Conservation (phyloP, 2,113 vertebrate genomes). For the Gymnocephalus cernua region DNA sequence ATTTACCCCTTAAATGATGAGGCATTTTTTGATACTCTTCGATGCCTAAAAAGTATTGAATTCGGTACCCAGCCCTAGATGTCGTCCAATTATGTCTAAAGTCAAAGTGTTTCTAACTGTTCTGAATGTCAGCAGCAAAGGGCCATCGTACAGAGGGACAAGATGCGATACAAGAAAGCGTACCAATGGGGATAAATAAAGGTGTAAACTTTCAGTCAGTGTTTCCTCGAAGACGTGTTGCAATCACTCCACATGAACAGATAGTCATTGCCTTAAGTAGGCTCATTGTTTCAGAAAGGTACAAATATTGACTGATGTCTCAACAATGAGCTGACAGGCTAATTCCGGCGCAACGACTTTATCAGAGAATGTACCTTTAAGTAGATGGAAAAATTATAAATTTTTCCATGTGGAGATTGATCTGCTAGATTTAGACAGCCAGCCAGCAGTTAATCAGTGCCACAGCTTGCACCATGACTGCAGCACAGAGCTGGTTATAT, state of each 20-base stretch:
- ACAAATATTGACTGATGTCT: neutral
- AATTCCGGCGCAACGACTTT: neutral
- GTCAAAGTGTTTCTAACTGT: neutral
- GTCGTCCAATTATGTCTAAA: neutral
- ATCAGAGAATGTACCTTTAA: slow-evolving; percentile 14
- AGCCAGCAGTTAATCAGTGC: slow-evolving; percentile 73
- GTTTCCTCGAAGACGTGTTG: neutral
- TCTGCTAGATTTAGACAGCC: slow-evolving; percentile 66
- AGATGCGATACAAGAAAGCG: neutral
- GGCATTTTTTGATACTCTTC: too few species aligned
- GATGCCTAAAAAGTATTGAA: too few species aligned
- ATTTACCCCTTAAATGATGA: too few species aligned
- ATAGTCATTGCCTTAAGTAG: neutral
- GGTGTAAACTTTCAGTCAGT: neutral
- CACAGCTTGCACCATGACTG: slow-evolving; percentile 72
- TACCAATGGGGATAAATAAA: neutral
- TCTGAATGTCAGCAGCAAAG: neutral
- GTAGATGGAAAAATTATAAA: slow-evolving; percentile 37
- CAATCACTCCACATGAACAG: neutral
- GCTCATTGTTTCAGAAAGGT: neutral
- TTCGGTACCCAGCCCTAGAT: too few species aligned
- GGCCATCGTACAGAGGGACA: neutral
- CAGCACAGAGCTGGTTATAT: slow-evolving; percentile 72
- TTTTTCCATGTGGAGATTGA: slow-evolving; percentile 62
- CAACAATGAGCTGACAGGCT: neutral